Percentiles rank a stretch among this genome's conserved stretches.
Evolutionary conservation across 1,140 invertebrate genomes (phyloP).

Genomic region (Drosophila funebris): DNA sequence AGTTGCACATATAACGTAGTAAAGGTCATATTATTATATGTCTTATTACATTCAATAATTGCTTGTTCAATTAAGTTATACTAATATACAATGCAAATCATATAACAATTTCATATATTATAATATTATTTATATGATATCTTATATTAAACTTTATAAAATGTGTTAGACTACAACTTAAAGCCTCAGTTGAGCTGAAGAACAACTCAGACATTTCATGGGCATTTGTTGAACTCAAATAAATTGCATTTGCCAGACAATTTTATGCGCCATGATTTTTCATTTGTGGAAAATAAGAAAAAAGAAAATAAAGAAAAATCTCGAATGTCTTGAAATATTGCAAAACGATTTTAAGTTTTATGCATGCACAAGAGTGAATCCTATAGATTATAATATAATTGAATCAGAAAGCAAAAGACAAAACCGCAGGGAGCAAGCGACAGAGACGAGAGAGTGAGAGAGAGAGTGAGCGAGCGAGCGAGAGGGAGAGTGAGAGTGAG

Average conservation of each 20-base stretch:
- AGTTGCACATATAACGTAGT: too few species aligned
- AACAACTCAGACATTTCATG: background rate
- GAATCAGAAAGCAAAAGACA: slow-evolving; percentile 50
- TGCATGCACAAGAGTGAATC: slow-evolving; percentile 49
- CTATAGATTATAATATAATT: slow-evolving; percentile 76
- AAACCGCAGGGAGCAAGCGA: slow-evolving; percentile 11
- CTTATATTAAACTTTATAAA: too few species aligned
- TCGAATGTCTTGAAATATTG: slow-evolving; percentile 35
- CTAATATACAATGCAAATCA: too few species aligned
- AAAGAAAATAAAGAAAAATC: background rate
- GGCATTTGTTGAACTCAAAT: slow-evolving; percentile 23
- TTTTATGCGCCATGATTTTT: slow-evolving; percentile 25
- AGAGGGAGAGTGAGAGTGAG: background rate
- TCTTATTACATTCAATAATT: too few species aligned
- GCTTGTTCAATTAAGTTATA: too few species aligned
- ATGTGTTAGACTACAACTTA: background rate
- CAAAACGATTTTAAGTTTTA: slow-evolving; percentile 36
- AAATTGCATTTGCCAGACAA: slow-evolving; percentile 35
- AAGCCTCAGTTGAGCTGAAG: background rate
- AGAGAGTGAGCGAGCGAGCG: slow-evolving; percentile 8
- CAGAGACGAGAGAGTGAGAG: background rate
- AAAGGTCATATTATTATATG: too few species aligned
- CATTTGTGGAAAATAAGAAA: background rate
- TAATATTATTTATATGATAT: too few species aligned
- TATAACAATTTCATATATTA: too few species aligned